These are phyloP conservation scores for Mimachlamys varia DNA, from an alignment of 2,888 invertebrate species.

Conservation along the genomic window DNA sequence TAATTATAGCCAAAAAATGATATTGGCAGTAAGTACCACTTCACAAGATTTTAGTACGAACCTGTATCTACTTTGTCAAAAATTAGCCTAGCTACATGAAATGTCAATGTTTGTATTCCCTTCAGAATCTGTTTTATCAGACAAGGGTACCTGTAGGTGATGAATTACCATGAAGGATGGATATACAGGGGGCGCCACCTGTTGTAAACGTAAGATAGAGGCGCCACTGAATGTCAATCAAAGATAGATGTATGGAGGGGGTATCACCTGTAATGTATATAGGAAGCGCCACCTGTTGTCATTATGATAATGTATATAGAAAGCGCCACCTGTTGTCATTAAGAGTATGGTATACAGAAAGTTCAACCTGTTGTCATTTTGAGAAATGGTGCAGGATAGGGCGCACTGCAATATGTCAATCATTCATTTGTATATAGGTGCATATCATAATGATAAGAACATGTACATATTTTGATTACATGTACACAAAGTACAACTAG, in stretches of 20 bases:
- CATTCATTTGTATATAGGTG: no score
- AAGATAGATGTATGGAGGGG: background rate
- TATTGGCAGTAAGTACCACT: background rate
- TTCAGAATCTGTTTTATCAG: background rate
- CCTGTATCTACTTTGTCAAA: background rate
- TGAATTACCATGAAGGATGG: background rate
- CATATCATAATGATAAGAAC: no score
- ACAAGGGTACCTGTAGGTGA: background rate
- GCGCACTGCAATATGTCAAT: no score
- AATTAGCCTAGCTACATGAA: conserved; percentile 31
- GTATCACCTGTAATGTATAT: background rate
- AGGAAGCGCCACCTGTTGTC: background rate
- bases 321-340: no score
- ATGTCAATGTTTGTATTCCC: background rate
- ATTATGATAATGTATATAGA: no score
- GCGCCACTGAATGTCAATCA: background rate
- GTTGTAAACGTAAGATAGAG: background rate
- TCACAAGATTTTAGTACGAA: background rate
- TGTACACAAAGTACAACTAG: no score
- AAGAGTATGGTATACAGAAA: no score
- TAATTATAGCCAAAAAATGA: conserved; percentile 8
- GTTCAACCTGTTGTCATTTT: background rate
- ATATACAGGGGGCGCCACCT: background rate
- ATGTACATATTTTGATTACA: no score
- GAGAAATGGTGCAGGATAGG: no score